Conservation (phyloP, 2,797 vertebrate species). For the Cynopterus sphinx region DNA sequence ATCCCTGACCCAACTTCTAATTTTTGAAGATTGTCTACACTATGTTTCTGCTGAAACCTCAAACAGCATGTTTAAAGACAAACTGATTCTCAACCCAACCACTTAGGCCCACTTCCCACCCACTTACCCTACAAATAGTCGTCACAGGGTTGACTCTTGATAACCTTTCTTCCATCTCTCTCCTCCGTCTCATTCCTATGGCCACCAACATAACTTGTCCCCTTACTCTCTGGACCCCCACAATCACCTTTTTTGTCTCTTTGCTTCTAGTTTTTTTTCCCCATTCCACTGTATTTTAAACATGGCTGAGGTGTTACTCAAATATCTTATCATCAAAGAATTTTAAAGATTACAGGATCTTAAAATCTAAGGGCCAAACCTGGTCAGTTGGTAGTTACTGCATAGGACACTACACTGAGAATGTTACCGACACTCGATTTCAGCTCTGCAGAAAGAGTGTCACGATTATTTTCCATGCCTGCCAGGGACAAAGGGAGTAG, state of each 20-base stretch:
- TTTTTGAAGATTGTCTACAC: neutral
- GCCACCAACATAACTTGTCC: neutral
- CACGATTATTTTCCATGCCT: neutral
- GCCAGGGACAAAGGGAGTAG: neutral
- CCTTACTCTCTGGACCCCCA: neutral
- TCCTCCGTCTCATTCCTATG: neutral
- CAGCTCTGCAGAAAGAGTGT: neutral
- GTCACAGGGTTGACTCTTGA: neutral
- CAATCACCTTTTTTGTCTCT: neutral
- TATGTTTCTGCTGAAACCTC: neutral
- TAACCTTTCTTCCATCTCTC: neutral
- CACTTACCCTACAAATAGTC: neutral
- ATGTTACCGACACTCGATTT: neutral
- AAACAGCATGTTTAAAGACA: neutral
- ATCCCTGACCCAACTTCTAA: neutral
- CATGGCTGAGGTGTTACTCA: neutral
- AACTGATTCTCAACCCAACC: neutral
- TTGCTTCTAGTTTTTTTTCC: neutral
- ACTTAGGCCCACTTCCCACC: neutral
- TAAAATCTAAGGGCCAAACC: neutral
- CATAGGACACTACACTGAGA: neutral
- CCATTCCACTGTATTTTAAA: neutral
- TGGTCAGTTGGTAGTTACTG: neutral
- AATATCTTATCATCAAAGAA: constrained; percentile 2
- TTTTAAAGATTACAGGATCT: neutral